Conservation (phyloP, 2,888 invertebrate genomes). For the Ichneumon xanthorius region DNA sequence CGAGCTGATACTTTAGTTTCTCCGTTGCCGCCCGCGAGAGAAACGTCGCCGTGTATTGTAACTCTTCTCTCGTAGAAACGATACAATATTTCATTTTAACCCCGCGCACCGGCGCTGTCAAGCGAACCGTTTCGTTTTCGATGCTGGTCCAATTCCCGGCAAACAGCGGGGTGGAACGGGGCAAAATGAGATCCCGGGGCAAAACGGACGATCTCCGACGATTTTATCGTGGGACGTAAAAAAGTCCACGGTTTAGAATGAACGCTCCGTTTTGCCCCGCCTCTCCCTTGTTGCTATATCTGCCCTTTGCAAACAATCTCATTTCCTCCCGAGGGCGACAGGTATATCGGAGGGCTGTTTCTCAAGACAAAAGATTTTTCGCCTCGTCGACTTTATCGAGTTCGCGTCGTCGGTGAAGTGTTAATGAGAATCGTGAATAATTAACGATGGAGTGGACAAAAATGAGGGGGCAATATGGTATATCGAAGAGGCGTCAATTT, state of each 20-base stretch:
- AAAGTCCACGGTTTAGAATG: neutral
- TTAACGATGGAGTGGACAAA: conserved; percentile 12
- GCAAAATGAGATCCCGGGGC: neutral
- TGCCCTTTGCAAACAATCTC: too few relatives aligned
- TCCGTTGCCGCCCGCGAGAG: neutral
- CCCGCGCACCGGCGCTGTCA: conserved; percentile 1
- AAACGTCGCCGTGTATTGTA: conserved; percentile 26
- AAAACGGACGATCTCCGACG: neutral
- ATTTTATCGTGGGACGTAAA: neutral
- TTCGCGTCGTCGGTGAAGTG: conserved; percentile 1
- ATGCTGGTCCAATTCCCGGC: neutral
- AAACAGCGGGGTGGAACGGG: too few relatives aligned
- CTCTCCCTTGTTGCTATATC: too few relatives aligned
- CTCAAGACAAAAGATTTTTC: neutral
- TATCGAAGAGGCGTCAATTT: neutral
- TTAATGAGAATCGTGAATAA: conserved; percentile 22
- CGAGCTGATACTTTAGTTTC: conserved; percentile 43
- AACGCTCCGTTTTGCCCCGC: neutral
- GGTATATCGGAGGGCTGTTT: neutral
- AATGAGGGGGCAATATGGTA: neutral
- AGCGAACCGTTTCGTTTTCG: conserved; percentile 5
- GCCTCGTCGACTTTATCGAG: neutral
- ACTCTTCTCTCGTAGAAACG: conserved; percentile 46
- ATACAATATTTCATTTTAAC: conserved; percentile 40
- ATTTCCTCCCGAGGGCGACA: neutral